A percentile compares a stretch with the other conserved stretches of the same genome.
phyloP scores from a whole-genome alignment of 2,113 vertebrate genomes.

The Carassius carassius region DNA sequence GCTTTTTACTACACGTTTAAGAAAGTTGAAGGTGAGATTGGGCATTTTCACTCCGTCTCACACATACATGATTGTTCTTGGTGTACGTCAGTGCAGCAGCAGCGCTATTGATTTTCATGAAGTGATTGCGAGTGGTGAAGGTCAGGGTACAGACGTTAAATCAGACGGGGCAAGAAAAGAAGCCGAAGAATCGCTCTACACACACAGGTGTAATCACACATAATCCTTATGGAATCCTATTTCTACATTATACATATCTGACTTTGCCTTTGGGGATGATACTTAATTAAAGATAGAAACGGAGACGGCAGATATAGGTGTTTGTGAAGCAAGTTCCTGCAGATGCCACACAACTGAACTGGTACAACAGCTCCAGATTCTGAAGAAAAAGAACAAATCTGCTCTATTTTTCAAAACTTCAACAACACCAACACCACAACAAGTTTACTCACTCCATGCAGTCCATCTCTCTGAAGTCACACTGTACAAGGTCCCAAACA shows the following conservation, averaged over 20 bases:
- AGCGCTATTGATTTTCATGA: slow-evolving; percentile 42
- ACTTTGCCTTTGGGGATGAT: slow-evolving; percentile 2
- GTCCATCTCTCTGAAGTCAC: slow-evolving; percentile 8
- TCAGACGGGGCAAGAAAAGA: slow-evolving; percentile 23
- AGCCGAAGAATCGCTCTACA: slow-evolving; percentile 15
- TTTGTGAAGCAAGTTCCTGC: background rate
- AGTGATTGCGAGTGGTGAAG: slow-evolving; percentile 32
- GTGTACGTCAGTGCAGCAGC: slow-evolving; percentile 8
- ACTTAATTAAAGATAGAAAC: background rate
- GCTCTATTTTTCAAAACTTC: background rate
- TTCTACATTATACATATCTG: slow-evolving; percentile 24
- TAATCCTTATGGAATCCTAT: slow-evolving; percentile 31
- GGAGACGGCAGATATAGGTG: background rate
- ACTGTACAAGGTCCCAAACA: background rate
- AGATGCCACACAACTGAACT: background rate
- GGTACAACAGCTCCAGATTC: background rate
- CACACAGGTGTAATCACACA: slow-evolving; percentile 41
- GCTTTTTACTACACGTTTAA: slow-evolving; percentile 36
- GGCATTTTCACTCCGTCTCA: slow-evolving; percentile 14
- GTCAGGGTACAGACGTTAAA: slow-evolving; percentile 38
- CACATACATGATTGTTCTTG: slow-evolving; percentile 19
- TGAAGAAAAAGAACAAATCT: background rate
- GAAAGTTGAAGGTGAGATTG: slow-evolving; percentile 43
- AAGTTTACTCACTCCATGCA: background rate
- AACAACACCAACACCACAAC: background rate